Conservation (phyloP, 1,140 invertebrate species). For the Drosophila arawakana region DNA sequence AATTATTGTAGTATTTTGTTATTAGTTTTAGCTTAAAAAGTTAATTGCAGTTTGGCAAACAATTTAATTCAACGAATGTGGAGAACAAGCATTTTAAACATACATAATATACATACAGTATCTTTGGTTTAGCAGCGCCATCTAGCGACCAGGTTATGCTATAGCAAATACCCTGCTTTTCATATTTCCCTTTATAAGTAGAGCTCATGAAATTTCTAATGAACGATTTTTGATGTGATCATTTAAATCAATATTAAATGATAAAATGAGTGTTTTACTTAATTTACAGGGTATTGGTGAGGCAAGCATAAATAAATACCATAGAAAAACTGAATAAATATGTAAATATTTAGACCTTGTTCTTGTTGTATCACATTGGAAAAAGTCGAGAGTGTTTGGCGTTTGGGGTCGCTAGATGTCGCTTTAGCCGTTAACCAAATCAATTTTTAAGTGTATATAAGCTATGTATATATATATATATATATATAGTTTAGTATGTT, state of each 20-base stretch:
- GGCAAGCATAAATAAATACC: not conserved
- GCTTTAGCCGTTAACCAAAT: conserved; percentile 4
- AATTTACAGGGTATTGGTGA: not conserved
- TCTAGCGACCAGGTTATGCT: not conserved
- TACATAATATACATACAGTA: not conserved
- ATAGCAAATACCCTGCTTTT: not conserved
- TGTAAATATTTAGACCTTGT: not conserved
- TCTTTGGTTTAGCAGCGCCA: not conserved
- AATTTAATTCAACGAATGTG: conserved; percentile 24
- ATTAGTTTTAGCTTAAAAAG: conserved; percentile 22
- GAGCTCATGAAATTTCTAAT: no score
- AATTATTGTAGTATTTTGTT: conserved; percentile 13
- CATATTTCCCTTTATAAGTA: no score
- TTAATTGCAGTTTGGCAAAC: conserved; percentile 34
- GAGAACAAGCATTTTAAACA: conserved; percentile 20
- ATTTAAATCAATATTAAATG: no score
- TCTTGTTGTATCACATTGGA: conserved; percentile 5
- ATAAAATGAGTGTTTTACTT: no score
- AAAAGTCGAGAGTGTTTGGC: not conserved
- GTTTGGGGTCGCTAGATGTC: conserved; percentile 11
- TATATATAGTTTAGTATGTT: conserved; percentile 16
- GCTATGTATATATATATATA: conserved; percentile 11
- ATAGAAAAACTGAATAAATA: not conserved
- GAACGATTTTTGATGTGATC: no score
- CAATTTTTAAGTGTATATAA: conserved; percentile 1